Evolutionary conservation across 2,797 vertebrate genomes (phyloP), one percentile per base, ranked within the genome.

Genomic region (Acanthopagrus latus): DNA sequence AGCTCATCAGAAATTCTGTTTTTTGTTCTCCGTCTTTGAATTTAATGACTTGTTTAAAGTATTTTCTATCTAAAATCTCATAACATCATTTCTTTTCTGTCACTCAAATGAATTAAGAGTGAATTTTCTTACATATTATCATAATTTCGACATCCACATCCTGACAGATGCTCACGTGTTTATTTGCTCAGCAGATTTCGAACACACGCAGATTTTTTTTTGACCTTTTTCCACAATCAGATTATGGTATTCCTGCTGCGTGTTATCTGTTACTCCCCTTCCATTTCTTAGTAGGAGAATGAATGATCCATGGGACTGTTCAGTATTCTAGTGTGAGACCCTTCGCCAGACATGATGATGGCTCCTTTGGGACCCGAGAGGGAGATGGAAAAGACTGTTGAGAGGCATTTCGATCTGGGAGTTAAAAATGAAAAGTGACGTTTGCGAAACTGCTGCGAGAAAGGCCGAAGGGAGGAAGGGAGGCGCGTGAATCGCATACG

Each of bases 251-350:
- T 86, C 64, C 56, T 79, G 71, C 58, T 41, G 72, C 0, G 18
- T 76, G 65, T 78, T 71, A 75, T 82, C 70, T 48, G 72, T 62
- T 68, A 25, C 70, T 65, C 65, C 46, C 58, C 63, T 54, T 73
- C 55, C 69, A 58, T 84, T 81, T 81, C 76, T 71, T 64, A 70
- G 64, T 12, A 21, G 57, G 54, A 68, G 83, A 89, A 84, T 58
- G 73, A 85, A 81, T 80, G 82, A 90, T 83, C 72, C 58, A 44
- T 43, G 74, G 81, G 71, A 81, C 82, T 88, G 47, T 38, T 91
- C 89, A 62, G 82, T 91, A 91, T 89, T 91, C 91, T 78, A 74
- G 76, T 80, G 87, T 63, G 81, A 83, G 86, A 84, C 64, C 76
- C 73, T 88, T 86, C 33, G 10, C 76, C 78, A 86, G 87, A 77